Percentiles rank a stretch among this genome's conserved stretches.
These are phyloP conservation scores for Tipula lateralis DNA, from an alignment of 2,888 invertebrate species.

Conservation along the genomic window DNA sequence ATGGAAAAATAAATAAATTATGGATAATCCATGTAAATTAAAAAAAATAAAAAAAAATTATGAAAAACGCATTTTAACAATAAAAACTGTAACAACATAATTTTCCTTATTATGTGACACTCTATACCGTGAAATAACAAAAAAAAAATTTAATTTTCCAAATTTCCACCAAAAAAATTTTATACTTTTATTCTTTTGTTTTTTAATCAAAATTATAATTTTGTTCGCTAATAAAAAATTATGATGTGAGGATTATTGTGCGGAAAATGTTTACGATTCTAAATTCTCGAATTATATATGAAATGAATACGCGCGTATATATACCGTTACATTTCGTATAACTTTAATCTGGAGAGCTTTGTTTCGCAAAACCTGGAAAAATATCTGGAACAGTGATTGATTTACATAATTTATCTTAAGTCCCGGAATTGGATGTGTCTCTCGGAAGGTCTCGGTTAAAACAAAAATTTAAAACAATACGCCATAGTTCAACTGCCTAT, in stretches of 20 bases:
- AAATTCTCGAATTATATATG: neutral
- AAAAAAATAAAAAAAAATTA: neutral
- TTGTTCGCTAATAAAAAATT: slow-evolving; percentile 1
- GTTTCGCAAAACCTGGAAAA: neutral
- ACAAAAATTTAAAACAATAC: too few relatives aligned
- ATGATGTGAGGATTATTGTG: slow-evolving; percentile 11
- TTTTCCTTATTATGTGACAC: slow-evolving; percentile 19
- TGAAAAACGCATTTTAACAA: slow-evolving; percentile 1
- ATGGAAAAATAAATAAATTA: slow-evolving; percentile 24
- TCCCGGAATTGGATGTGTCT: too few relatives aligned
- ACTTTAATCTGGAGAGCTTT: neutral
- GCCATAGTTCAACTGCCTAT: too few relatives aligned
- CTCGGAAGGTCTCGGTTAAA: too few relatives aligned
- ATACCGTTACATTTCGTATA: neutral
- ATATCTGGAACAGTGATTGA: too few relatives aligned
- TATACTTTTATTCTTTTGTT: neutral
- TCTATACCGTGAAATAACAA: neutral
- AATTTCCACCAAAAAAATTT: neutral
- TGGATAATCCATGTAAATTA: slow-evolving; percentile 13
- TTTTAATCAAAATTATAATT: slow-evolving; percentile 8
- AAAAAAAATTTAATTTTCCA: neutral
- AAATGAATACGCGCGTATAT: neutral
- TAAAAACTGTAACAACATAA: neutral
- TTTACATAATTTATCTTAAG: too few relatives aligned
- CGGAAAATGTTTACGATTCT: neutral